Evolutionary conservation across 2,113 vertebrate genomes (phyloP).

Genomic region (Plecturocebus donacophilus): DNA sequence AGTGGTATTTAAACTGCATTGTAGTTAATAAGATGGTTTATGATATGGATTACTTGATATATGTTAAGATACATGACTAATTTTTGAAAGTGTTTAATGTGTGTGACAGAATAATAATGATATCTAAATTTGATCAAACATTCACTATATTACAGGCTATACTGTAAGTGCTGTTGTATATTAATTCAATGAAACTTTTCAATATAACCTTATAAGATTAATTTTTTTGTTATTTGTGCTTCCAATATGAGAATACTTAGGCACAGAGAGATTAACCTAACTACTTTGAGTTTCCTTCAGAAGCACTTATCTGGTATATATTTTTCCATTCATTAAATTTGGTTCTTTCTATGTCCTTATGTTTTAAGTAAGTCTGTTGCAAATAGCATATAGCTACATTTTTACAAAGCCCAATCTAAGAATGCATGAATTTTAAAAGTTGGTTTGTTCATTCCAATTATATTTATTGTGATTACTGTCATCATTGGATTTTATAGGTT

Average conservation of each 20-base stretch:
- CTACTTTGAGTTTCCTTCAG: not conserved
- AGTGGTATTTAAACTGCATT: not conserved
- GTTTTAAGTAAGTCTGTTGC: not conserved
- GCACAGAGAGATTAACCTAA: not conserved
- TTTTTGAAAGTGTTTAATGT: not conserved
- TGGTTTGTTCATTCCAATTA: not conserved
- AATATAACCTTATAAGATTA: not conserved
- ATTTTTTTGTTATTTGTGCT: not conserved
- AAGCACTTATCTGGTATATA: not conserved
- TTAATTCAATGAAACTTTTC: not conserved
- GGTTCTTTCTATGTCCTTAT: not conserved
- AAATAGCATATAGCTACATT: not conserved
- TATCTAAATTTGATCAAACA: not conserved
- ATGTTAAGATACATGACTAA: not conserved
- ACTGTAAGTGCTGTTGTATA: not conserved
- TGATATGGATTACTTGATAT: not conserved
- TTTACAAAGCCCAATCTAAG: not conserved
- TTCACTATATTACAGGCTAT: not conserved
- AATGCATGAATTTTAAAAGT: not conserved
- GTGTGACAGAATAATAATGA: not conserved
- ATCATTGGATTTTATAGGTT: not conserved
- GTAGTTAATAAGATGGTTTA: not conserved
- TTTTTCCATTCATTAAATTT: not conserved
- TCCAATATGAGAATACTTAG: not conserved
- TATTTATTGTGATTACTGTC: not conserved